These are phyloP conservation scores for Manduca sexta DNA, from an alignment of 1,140 invertebrate genomes.

Conservation along the genomic window DNA sequence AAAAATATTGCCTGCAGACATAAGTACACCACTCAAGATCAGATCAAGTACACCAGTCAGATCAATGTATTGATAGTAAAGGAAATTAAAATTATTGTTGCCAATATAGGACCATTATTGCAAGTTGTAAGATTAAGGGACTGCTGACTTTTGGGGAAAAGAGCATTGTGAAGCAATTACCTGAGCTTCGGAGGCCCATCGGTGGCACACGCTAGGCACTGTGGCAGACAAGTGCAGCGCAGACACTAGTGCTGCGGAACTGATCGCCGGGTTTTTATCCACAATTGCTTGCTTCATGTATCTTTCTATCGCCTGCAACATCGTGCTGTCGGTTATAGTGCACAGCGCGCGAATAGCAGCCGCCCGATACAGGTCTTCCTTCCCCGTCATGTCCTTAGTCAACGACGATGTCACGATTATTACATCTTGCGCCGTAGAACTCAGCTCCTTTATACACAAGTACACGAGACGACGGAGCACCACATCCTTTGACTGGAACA, in stretches of 20 bases:
- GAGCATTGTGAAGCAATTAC: constrained; percentile 66
- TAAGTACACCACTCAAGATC: too few relatives aligned
- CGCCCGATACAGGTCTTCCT: constrained; percentile 96
- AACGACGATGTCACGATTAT: constrained; percentile 98
- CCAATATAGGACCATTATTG: too few relatives aligned
- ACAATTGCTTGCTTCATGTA: constrained; percentile 99
- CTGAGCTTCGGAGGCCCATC: constrained; percentile 98
- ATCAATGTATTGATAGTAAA: too few relatives aligned
- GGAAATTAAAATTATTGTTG: too few relatives aligned
- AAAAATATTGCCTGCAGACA: too few relatives aligned
- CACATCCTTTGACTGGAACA: constrained; percentile 97
- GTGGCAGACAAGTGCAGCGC: constrained; percentile 86
- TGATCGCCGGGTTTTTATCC: constrained; percentile 94
- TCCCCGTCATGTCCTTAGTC: constrained; percentile 99
- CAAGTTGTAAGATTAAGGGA: not conserved
- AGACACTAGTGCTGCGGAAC: constrained; percentile 96
- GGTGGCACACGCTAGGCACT: constrained; percentile 91
- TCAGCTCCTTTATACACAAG: constrained; percentile 96
- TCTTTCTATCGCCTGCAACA: constrained; percentile 96
- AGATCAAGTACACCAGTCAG: too few relatives aligned
- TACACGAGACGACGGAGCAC: constrained; percentile 95
- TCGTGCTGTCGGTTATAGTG: constrained; percentile 95
- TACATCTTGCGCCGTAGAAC: constrained; percentile 96
- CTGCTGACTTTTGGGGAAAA: not conserved
- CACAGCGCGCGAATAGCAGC: constrained; percentile 97